Evolutionary conservation across 2,888 invertebrate genomes (phyloP), one percentile per base, ranked within the genome.

Genomic region (Lochmaea crataegi): DNA sequence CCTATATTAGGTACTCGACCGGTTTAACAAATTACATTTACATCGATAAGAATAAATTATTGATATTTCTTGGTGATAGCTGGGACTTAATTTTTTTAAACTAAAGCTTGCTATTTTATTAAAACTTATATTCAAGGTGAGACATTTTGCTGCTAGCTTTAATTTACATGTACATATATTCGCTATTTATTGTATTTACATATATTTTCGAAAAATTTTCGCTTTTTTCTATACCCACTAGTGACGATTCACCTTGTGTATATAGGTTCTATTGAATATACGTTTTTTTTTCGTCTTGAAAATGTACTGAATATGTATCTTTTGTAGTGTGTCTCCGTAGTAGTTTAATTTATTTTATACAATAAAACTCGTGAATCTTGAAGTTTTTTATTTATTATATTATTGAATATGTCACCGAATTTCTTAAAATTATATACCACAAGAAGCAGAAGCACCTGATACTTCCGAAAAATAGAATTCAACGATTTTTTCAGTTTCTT

Each of bases 311-410:
- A 48, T 48, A 38, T 45, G 53, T 53, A 53, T n/a, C 14, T 6
- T 48, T 18, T 53, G 53, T 53, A 53, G 53, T 53, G 6, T 51
- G 51, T 51, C 51, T 51, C 7, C 14, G 51, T 51, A 51, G n/a
- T 51, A 6, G 6, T n/a, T n/a, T 51, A 53, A 53, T 18, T 53
- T 53, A 53, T 53, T 53, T 53, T 53, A 53, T 53, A 53, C 53
- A 53, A 18, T 53, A 53, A 53, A 53, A 53, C 10, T 53, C 53
- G 10, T 18, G 53, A 53, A 53, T 10, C 16, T 10, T 53, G 10
- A 10, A 53, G 18, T 7, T 16, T 18, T 16, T 18, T 53, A 16
- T 10, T 53, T 53, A 53, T 53, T 48, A n/a, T 2, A n/a, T 53
- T 4, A 45, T 4, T 2, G 12, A 2, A 5, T n/a, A n/a, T n/a